Conservation (phyloP, 1,140 invertebrate species). For the Myzus persicae region DNA sequence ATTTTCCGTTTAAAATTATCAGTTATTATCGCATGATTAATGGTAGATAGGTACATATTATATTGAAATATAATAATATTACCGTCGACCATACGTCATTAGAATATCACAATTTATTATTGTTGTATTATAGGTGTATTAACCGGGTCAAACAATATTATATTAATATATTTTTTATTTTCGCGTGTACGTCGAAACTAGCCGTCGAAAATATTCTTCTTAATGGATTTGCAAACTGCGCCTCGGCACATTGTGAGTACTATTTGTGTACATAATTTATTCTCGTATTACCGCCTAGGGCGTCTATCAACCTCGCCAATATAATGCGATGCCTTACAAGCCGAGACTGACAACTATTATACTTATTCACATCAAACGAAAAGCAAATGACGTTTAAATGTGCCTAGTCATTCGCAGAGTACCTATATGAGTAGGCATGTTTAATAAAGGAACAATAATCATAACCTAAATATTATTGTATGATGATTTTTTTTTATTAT, state of each 20-base stretch:
- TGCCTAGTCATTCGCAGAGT: not conserved
- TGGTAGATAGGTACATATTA: not conserved
- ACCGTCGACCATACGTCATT: not conserved
- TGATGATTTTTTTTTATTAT: slow-evolving; percentile 1
- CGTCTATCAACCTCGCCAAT: not conserved
- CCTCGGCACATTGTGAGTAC: not conserved
- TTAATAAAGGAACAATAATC: not conserved
- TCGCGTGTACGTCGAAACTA: not conserved
- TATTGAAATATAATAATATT: not conserved
- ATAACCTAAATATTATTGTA: not conserved
- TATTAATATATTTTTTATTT: not conserved
- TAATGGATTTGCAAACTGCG: not conserved
- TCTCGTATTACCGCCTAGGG: not conserved
- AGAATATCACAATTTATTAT: not conserved
- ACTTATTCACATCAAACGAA: slow-evolving; percentile 8
- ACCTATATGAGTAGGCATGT: not conserved
- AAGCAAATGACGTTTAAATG: not conserved
- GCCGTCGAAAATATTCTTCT: not conserved
- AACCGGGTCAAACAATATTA: not conserved
- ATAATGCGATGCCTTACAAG: not conserved
- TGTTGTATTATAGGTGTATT: not conserved
- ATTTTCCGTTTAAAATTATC: not conserved
- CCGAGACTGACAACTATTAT: not conserved
- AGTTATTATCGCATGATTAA: not conserved
- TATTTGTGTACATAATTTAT: not conserved